Percentiles rank a stretch among this genome's conserved stretches.
These are phyloP conservation scores for Oriolus oriolus DNA, from an alignment of 2,113 vertebrate species.

Conservation along the genomic window DNA sequence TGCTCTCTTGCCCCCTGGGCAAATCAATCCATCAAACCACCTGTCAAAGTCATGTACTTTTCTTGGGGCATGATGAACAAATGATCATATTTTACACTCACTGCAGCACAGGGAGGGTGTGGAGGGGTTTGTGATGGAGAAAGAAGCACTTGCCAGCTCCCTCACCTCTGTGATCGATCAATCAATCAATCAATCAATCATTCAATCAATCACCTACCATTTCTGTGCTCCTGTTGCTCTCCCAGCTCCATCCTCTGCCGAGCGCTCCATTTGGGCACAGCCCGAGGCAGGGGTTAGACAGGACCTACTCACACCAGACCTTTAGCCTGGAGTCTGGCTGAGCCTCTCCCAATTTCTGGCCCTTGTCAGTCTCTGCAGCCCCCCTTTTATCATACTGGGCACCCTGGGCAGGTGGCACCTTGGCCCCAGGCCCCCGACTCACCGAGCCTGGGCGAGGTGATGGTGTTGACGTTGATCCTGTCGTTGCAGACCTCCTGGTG, in stretches of 20 bases:
- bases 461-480: conserved; percentile 89
- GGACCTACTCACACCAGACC: background rate
- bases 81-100: background rate
- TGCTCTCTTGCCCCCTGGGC: background rate
- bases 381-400: background rate
- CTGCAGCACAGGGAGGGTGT: background rate
- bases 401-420: background rate
- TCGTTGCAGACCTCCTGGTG: conserved; percentile 87
- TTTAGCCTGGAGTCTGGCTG: background rate
- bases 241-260: background rate
- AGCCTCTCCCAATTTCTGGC: background rate
- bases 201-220: background rate
- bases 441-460: conserved; percentile 94
- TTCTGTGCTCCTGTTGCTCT: background rate
- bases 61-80: background rate
- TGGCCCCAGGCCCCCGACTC: conserved; percentile 40
- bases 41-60: background rate
- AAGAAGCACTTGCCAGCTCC: background rate
- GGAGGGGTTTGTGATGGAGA: background rate
- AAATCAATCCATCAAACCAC: background rate
- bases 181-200: background rate
- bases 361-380: background rate
- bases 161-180: background rate
- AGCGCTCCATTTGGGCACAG: background rate
- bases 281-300: background rate